A percentile compares a stretch with the other conserved stretches of the same genome.
Conservation (phyloP, 2,888 invertebrate genomes). For the Zygaena filipendulae region DNA sequence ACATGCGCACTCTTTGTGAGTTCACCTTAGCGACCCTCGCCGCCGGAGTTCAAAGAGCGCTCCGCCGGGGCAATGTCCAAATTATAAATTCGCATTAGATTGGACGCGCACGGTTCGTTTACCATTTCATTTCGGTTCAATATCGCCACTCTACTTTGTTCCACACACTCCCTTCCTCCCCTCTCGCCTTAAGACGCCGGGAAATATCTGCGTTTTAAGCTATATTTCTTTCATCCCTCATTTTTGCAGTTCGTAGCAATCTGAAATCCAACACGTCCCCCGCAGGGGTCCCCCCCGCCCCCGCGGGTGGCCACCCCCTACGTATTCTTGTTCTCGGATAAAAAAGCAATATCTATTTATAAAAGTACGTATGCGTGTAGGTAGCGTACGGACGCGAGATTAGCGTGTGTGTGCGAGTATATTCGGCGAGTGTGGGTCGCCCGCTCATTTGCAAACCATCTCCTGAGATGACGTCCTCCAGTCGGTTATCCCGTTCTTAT, state of each 20-base stretch:
- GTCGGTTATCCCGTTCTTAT: slow-evolving; percentile 65
- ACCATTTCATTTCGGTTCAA: slow-evolving; percentile 69
- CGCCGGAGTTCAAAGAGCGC: slow-evolving; percentile 56
- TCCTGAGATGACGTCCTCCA: slow-evolving; percentile 65
- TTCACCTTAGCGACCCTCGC: slow-evolving; percentile 48
- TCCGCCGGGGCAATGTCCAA: slow-evolving; percentile 62
- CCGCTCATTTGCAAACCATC: slow-evolving; percentile 69
- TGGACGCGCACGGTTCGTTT: slow-evolving; percentile 69
- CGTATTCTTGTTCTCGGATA: slow-evolving; percentile 65
- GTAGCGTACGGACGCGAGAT: slow-evolving; percentile 48
- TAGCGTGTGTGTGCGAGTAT: slow-evolving; percentile 39
- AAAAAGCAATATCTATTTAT: slow-evolving; percentile 70
- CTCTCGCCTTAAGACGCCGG: slow-evolving; percentile 63
- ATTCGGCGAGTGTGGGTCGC: slow-evolving; percentile 37
- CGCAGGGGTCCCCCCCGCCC: slow-evolving; percentile 50
- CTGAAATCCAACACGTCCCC: slow-evolving; percentile 70
- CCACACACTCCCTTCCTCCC: slow-evolving; percentile 58
- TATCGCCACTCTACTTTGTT: slow-evolving; percentile 69
- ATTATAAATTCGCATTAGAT: slow-evolving; percentile 70
- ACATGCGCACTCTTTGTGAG: slow-evolving; percentile 58
- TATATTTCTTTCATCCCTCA: slow-evolving; percentile 72
- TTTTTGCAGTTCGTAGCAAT: slow-evolving; percentile 72
- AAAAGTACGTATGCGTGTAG: slow-evolving; percentile 60
- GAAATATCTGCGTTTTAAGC: slow-evolving; percentile 71
- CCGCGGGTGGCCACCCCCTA: slow-evolving; percentile 52